These are phyloP conservation scores for Agrilus mali DNA, from an alignment of 2,888 invertebrate species.

Conservation along the genomic window DNA sequence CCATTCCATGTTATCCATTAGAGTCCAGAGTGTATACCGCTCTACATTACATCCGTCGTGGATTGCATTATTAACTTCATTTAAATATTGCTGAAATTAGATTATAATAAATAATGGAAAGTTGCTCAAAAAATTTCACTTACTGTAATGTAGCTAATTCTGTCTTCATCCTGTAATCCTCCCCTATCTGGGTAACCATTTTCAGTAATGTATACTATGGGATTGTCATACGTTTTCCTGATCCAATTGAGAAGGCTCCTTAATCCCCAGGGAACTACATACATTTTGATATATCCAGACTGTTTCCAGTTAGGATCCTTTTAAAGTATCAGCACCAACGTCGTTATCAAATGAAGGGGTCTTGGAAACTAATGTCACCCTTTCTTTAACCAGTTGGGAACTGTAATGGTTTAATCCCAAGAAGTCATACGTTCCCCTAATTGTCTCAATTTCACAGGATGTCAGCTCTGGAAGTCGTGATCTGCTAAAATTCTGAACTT, in stretches of 20 bases:
- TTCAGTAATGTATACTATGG: slow-evolving; percentile 44
- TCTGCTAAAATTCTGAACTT: slow-evolving; percentile 28
- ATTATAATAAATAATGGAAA: background rate
- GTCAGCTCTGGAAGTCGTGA: slow-evolving; percentile 38
- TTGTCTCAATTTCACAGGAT: slow-evolving; percentile 29
- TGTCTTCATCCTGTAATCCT: slow-evolving; percentile 35
- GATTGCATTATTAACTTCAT: slow-evolving; percentile 36
- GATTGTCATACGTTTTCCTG: slow-evolving; percentile 32
- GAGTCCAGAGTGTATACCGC: slow-evolving; percentile 65
- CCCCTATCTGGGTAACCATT: slow-evolving; percentile 43
- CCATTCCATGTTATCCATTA: slow-evolving; percentile 82
- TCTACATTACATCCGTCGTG: slow-evolving; percentile 43
- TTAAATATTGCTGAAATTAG: slow-evolving; percentile 34
- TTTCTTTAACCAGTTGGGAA: slow-evolving; percentile 30
- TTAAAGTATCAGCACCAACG: slow-evolving; percentile 26
- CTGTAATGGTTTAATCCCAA: slow-evolving; percentile 55
- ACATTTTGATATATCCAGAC: slow-evolving; percentile 38
- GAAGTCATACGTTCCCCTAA: slow-evolving; percentile 46
- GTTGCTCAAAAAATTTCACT: background rate
- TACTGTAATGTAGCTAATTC: slow-evolving; percentile 32
- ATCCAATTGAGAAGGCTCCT: slow-evolving; percentile 41
- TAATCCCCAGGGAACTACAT: slow-evolving; percentile 23
- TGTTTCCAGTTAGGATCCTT: slow-evolving; percentile 40
- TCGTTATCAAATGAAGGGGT: slow-evolving; percentile 36
- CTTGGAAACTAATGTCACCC: slow-evolving; percentile 24